These are phyloP conservation scores for Myotis lucifugus DNA, from an alignment of 2,113 vertebrate genomes.

Conservation along the genomic window DNA sequence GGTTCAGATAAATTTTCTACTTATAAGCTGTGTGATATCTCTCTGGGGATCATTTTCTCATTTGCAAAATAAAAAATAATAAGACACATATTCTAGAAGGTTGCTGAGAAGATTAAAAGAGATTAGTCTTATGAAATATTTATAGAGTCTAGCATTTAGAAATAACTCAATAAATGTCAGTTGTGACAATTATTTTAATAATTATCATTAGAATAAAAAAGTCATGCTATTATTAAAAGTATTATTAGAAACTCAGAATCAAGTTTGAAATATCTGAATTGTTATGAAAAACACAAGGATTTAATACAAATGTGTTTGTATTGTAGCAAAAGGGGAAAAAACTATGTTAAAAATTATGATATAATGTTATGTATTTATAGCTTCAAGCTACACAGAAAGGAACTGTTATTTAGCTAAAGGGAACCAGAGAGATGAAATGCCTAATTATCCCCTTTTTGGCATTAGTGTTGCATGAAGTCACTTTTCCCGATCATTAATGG, in stretches of 20 bases:
- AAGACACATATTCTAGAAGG: background rate
- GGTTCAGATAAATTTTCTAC: background rate
- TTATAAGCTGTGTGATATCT: background rate
- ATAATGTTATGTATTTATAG: slow-evolving; percentile 1
- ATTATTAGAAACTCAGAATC: background rate
- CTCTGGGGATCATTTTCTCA: background rate
- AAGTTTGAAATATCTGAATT: slow-evolving; percentile 37
- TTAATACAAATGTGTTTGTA: background rate
- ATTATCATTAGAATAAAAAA: slow-evolving; percentile 20
- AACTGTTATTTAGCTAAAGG: slow-evolving; percentile 22
- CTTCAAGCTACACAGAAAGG: slow-evolving; percentile 25
- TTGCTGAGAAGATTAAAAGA: slow-evolving; percentile 10
- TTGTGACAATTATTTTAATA: slow-evolving; percentile 32
- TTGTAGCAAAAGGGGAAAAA: background rate
- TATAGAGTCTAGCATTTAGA: background rate
- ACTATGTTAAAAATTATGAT: background rate
- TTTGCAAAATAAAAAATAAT: slow-evolving; percentile 36
- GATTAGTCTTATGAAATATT: slow-evolving; percentile 10
- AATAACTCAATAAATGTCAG: slow-evolving; percentile 5
- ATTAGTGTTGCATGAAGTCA: slow-evolving; percentile 46
- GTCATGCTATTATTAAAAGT: slow-evolving; percentile 11
- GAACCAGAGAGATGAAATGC: background rate
- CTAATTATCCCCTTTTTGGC: slow-evolving; percentile 25
- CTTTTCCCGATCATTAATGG: slow-evolving; percentile 34
- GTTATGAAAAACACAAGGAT: slow-evolving; percentile 24